These are phyloP conservation scores for Zingel zingel DNA, from an alignment of 2,113 vertebrate species.

Conservation along the genomic window DNA sequence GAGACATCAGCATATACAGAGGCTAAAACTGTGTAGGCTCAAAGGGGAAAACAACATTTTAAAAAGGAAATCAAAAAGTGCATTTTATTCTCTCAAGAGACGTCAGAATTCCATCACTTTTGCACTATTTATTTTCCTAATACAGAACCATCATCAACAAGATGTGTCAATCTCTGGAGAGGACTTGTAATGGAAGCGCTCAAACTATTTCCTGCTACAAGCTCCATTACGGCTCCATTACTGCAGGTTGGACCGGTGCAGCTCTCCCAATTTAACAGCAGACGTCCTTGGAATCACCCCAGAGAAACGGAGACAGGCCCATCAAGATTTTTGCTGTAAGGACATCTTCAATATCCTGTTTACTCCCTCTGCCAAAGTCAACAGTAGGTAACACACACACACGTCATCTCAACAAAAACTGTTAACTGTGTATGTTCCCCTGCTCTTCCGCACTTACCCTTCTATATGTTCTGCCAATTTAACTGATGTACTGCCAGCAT, in stretches of 20 bases:
- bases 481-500: not conserved
- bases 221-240: constrained; percentile 18
- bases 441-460: not conserved
- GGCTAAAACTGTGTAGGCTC: not conserved
- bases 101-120: not conserved
- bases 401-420: constrained; percentile 1
- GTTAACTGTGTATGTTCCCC: not conserved
- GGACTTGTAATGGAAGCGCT: constrained; percentile 37
- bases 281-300: constrained; percentile 60
- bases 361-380: constrained; percentile 37
- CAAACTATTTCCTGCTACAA: constrained; percentile 26
- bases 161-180: constrained; percentile 14
- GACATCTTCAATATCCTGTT: constrained; percentile 60
- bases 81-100: not conserved
- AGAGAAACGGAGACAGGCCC: constrained; percentile 44
- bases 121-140: not conserved
- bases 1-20: not conserved
- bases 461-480: not conserved
- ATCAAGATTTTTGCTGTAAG: constrained; percentile 47
- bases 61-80: not conserved
- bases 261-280: constrained; percentile 9
- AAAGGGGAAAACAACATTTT: not conserved
- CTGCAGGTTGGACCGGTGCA: not conserved
- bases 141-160: constrained; percentile 20
- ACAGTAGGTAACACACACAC: not conserved